Evolutionary conservation across 2,113 vertebrate genomes (phyloP), one percentile per base, ranked within the genome.

Genomic region (Anoplopoma fimbria): DNA sequence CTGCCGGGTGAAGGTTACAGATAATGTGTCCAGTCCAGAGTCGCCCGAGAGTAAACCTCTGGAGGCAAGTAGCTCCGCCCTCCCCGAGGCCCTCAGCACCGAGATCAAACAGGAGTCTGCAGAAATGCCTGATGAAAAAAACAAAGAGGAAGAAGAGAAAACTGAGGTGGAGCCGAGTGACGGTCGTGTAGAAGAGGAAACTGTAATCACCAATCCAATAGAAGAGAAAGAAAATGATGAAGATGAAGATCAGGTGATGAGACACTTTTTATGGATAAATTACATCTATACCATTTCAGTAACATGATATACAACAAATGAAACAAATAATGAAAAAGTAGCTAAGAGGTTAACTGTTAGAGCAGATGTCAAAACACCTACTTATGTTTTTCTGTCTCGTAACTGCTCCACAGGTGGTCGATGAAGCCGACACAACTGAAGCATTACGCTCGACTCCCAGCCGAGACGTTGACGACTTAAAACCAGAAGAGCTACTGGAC

Each of bases 231-330:
- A 89, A 17, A 36, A 7, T 12, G 64, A 55, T 4, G 61, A 64
- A 84, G 83, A 85, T n/a, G 68, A 89, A 17, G 68, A 82, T 0
- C 69, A 91, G 86, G 91, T 87, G 86, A 83, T 64, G 63, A 63
- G 25, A 57, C 55, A 57, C 55, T 6, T 55, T 5, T 6, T 57
- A 10, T 13, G 17, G 21, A 29, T 17, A 27, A 62, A 60, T 45
- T 13, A n/a, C 40, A 47, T 34, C 40, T 4, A 13, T 19, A 12
- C 23, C 19, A 64, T 61, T 79, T 38, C 6, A 65, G 9, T 8
- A 25, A 23, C 15, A 36, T 31, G 1, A 40, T 34, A 9, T 25
- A 5, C 21, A 57, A 45, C 21, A 27, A 10, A 25, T 19, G 0
- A 14, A 60, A 42, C 57, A 25, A 13, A 0, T 7, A 19, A 47